These are phyloP conservation scores for Poeciliopsis retropinna DNA, from an alignment of 2,113 vertebrate species.

Conservation along the genomic window DNA sequence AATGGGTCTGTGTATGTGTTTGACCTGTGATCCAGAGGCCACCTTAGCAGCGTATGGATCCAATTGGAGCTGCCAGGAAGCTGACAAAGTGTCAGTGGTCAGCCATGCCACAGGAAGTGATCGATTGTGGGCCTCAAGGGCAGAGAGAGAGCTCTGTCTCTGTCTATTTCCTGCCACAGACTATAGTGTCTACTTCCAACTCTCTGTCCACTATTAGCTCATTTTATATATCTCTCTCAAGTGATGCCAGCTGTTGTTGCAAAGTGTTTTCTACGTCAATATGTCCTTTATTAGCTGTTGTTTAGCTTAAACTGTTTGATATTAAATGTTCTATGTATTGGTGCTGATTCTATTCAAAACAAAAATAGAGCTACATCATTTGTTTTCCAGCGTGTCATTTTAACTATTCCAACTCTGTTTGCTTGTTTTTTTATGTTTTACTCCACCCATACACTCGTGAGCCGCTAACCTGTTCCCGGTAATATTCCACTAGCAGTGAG, in stretches of 20 bases:
- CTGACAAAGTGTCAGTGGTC: constrained; percentile 78
- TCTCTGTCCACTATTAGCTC: constrained; percentile 22
- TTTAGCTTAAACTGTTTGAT: background rate
- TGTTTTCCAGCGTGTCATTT: constrained; percentile 36
- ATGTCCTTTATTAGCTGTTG: constrained; percentile 1
- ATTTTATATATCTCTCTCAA: constrained; percentile 62
- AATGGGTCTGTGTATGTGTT: constrained; percentile 34
- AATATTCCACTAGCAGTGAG: constrained; percentile 73
- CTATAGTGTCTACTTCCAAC: constrained; percentile 47
- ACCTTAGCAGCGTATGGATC: constrained; percentile 74
- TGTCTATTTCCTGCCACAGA: constrained; percentile 71
- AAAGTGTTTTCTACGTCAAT: constrained; percentile 19
- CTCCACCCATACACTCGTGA: constrained; percentile 46
- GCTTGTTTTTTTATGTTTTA: constrained; percentile 70
- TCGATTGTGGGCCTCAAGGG: constrained; percentile 75
- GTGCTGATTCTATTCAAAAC: constrained; percentile 40
- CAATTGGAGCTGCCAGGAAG: constrained; percentile 77
- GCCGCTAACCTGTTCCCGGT: constrained; percentile 52
- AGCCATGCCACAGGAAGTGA: constrained; percentile 77
- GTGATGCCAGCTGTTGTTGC: constrained; percentile 52
- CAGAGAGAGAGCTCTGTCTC: constrained; percentile 68
- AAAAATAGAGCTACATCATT: constrained; percentile 28
- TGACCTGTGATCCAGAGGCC: constrained; percentile 72
- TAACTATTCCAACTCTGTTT: constrained; percentile 57
- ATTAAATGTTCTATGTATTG: constrained; percentile 38